Evolutionary conservation across 2,888 invertebrate species (phyloP).

Genomic region (Andrena hattorfiana): DNA sequence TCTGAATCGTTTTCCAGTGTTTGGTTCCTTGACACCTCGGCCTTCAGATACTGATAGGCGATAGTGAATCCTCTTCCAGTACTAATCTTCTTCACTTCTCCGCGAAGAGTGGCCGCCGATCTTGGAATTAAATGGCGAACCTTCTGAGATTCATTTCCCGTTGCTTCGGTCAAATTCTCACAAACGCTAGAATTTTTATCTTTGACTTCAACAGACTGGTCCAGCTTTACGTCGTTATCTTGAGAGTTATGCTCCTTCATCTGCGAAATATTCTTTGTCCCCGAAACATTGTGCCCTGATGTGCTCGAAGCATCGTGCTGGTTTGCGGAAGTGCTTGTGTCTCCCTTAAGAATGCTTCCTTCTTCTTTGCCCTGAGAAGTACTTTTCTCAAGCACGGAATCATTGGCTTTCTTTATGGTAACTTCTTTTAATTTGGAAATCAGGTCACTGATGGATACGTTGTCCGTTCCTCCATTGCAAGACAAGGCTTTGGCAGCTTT

Average conservation of each 20-base stretch:
- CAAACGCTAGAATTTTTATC: not conserved
- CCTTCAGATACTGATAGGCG: slow-evolving; percentile 1
- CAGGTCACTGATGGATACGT: not conserved
- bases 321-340: not conserved
- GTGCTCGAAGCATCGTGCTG: not conserved
- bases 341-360: not conserved
- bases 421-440: not conserved
- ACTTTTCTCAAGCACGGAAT: not conserved
- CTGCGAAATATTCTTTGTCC: not conserved
- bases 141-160: not conserved
- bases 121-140: not conserved
- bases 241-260: not conserved
- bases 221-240: not conserved
- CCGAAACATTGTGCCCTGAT: too few species aligned
- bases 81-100: slow-evolving; percentile 24
- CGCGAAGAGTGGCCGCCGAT: not conserved
- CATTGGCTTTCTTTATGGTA: not conserved
- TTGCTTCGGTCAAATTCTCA: not conserved
- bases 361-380: not conserved
- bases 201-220: not conserved
- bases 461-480: not conserved
- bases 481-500: not conserved
- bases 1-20: not conserved
- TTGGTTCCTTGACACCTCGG: not conserved
- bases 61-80: slow-evolving; percentile 52